A percentile compares a stretch with the other conserved stretches of the same genome.
These are phyloP conservation scores for Scatophagus argus DNA, from an alignment of 2,113 vertebrate species.

Conservation along the genomic window DNA sequence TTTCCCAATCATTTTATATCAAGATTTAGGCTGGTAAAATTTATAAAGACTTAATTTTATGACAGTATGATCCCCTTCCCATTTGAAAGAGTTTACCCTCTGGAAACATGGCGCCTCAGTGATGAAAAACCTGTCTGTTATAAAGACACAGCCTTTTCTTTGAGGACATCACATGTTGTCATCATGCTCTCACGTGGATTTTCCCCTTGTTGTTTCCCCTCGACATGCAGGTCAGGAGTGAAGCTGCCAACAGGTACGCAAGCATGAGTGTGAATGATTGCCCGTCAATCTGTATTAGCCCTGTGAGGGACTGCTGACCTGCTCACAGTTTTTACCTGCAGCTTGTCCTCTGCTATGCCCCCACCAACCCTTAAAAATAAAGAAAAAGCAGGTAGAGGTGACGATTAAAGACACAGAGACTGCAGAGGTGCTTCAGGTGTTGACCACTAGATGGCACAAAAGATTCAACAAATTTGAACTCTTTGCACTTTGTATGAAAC, in stretches of 20 bases:
- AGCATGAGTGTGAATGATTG: slow-evolving; percentile 46
- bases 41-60: neutral
- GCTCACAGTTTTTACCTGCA: slow-evolving; percentile 19
- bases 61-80: neutral
- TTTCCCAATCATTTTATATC: neutral
- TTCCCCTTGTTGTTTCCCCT: slow-evolving; percentile 54
- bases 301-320: slow-evolving; percentile 65
- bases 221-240: slow-evolving; percentile 38
- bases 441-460: slow-evolving; percentile 74
- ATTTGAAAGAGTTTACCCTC: neutral
- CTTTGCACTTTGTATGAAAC: neutral
- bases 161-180: slow-evolving; percentile 17
- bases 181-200: slow-evolving; percentile 5
- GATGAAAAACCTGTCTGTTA: neutral
- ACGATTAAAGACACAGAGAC: neutral
- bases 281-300: slow-evolving; percentile 46
- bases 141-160: slow-evolving; percentile 11
- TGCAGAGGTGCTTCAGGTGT: neutral
- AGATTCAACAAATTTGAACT: slow-evolving; percentile 16
- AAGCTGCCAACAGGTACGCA: slow-evolving; percentile 42
- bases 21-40: neutral
- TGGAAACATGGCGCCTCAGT: neutral
- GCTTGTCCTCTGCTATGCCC: neutral
- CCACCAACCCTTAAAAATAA: neutral
- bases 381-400: neutral